Evolutionary conservation across 2,797 vertebrate species (phyloP), one percentile per base, ranked within the genome.

Genomic region (Hirundo rustica): DNA sequence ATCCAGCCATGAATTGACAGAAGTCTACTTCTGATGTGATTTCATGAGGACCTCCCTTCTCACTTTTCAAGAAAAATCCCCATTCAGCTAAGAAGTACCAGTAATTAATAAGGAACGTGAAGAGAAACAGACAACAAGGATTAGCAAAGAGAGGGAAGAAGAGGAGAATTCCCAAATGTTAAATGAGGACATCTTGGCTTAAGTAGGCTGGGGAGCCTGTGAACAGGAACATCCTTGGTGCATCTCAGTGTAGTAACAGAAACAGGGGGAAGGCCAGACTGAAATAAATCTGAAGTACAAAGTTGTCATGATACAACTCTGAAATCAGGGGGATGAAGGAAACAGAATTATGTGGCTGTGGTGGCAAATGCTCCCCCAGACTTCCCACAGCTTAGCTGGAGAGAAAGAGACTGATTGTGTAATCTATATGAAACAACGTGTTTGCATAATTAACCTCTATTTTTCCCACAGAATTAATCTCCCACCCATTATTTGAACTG

Each of bases 391-490:
- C 38, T 70, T 76, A 77, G 44, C 53, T 71, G 78, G 73, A 74
- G 42, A 88, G 79, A 91, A 87, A 66, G 71, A 30, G 23, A 51
- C 38, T 80, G 73, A 77, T 50, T 65, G 62, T 3, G 4, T 68
- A 85, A 93, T 55, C 25, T 29, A 54, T 68, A 61, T 68, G 47
- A 96, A 95, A 86, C 66, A 72, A 88, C 1, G 2, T 27, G 50
- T 91, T 93, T 92, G 87, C 87, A 85, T 81, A 83, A 85, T 72
- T 75, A 89, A 80, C 66, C 79, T 80, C 80, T 11, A 51, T 74
- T 92, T 92, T 92, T 42, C 79, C 62, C 65, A 68, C 1, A 3
- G 50, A 57, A 42, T 88, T 89, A 5, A 83, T 89, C 65, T 91
- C 75, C 27, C 29, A 45, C 34, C 11, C 5, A 0, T 78, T 87